Conservation (phyloP, 2,888 invertebrate genomes). For the Limenitis arthemis region DNA sequence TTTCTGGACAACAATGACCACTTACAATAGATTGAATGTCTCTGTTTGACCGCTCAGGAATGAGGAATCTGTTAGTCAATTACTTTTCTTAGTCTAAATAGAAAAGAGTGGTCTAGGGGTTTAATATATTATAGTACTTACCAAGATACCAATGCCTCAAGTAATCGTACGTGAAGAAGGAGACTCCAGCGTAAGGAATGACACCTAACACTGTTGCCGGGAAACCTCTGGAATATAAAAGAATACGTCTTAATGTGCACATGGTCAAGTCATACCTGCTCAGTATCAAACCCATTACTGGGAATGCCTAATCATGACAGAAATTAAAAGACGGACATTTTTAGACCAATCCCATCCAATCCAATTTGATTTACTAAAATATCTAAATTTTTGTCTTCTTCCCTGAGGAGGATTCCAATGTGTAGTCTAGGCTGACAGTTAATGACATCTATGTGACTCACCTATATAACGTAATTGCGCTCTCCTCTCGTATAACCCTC, state of each 20-base stretch:
- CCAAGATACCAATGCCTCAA: constrained; percentile 86
- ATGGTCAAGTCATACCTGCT: not conserved
- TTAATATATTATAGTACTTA: constrained; percentile 42
- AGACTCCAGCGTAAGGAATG: constrained; percentile 96
- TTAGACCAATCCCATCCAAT: too few species aligned
- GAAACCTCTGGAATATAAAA: constrained; percentile 75
- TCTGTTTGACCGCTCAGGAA: too few species aligned
- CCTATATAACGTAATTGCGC: constrained; percentile 81
- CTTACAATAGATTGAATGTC: too few species aligned
- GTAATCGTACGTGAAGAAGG: constrained; percentile 97
- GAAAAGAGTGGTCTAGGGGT: not conserved
- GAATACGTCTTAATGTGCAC: not conserved
- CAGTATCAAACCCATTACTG: too few species aligned
- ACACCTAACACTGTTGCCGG: constrained; percentile 93
- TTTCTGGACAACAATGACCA: not conserved
- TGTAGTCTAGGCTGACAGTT: not conserved
- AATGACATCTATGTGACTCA: constrained; percentile 16
- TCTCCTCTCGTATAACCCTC: constrained; percentile 84
- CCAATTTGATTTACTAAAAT: too few species aligned
- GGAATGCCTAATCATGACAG: too few species aligned
- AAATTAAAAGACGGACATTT: too few species aligned
- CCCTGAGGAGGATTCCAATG: too few species aligned
- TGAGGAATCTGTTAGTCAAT: too few species aligned
- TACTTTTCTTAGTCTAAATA: not conserved
- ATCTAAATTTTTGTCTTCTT: too few species aligned